A percentile compares a stretch with the other conserved stretches of the same genome.
phyloP scores from a whole-genome alignment of 2,888 invertebrate species.

The Latheticus oryzae region DNA sequence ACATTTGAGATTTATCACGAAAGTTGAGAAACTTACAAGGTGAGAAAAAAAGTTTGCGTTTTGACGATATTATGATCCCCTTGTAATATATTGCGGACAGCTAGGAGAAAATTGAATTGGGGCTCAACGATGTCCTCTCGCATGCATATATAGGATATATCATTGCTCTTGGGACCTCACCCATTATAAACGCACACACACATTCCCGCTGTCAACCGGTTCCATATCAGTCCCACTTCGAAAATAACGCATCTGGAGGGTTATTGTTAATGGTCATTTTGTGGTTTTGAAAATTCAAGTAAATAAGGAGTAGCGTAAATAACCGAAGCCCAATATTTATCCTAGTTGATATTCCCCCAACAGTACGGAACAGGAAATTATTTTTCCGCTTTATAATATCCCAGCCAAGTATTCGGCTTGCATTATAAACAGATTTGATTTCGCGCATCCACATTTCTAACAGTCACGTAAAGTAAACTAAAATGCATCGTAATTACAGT shows the following conservation, averaged over 20 bases:
- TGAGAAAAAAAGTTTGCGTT: conserved; percentile 41
- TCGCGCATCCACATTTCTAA: conserved; percentile 49
- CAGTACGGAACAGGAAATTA: conserved; percentile 58
- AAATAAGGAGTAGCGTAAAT: conserved; percentile 49
- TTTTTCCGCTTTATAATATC: conserved; percentile 60
- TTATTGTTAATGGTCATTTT: conserved; percentile 41
- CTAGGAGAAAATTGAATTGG: conserved; percentile 57
- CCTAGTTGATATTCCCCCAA: conserved; percentile 57
- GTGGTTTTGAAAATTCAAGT: too few relatives aligned
- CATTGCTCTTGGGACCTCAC: conserved; percentile 51
- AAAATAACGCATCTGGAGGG: conserved; percentile 52
- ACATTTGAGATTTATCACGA: too few relatives aligned
- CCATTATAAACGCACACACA: conserved; percentile 57
- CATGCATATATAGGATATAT: too few relatives aligned
- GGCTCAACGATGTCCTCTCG: conserved; percentile 52
- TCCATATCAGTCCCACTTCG: conserved; percentile 54
- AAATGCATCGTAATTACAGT: conserved; percentile 25
- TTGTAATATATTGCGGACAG: conserved; percentile 54
- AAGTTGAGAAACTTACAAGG: too few relatives aligned
- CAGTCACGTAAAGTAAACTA: conserved; percentile 35
- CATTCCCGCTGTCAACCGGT: conserved; percentile 51
- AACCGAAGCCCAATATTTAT: conserved; percentile 56
- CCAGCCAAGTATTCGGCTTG: conserved; percentile 54
- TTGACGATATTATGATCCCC: conserved; percentile 44
- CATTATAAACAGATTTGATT: conserved; percentile 56